Base-by-base conservation (phyloP, 1,140 invertebrate genomes). In the Marisa cornuarietis region DNA sequence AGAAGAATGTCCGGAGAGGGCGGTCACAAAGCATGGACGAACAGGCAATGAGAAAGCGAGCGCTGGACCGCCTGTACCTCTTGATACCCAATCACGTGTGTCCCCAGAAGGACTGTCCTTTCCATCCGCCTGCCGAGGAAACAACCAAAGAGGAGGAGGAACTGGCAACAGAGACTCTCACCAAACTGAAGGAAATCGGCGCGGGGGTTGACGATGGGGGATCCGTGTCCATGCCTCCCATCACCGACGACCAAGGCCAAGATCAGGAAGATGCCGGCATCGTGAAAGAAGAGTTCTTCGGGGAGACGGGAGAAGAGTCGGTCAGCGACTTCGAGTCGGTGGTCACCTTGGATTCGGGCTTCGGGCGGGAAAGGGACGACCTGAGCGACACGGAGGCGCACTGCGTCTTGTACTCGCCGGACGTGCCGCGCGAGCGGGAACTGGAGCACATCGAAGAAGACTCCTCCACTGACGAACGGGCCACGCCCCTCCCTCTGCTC, bases 51-150 rank as follows among this genome's bases (percentile, higher is more conserved):
- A 66, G 49, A 49, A 77, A 68, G 51, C 49, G 54, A 42, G 76
- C 81, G 22, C 18, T 49, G 24, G 51, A 82, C 24, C 72, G 58
- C n/a, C 79, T 82, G 49, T 82, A 82, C 69, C 81, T 83, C 16
- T 75, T 83, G 71, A 68, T 83, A 61, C 83, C 83, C 61, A 82
- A 83, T 68, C 83, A 83, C 72, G 77, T 82, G 69, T 83, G 83
- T 72, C 80, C 81, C 0, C 62, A 63, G 51, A 81, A 80, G 49
- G 77, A 81, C 71, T 83, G 83, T 68, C 83, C 83, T 31, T 83
- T 83, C 80, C 83, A 83, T 72, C 78, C 83, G 10, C 80, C 83
- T 0, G 80, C 81, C 63, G 74, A 82, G 6, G 13, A 80, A 26
- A 24, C 49, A 18, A 54, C 22, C 49, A 65, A 77, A 31, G 78